phyloP scores from a whole-genome alignment of 2,888 invertebrate species.

The Drosophila putrida region DNA sequence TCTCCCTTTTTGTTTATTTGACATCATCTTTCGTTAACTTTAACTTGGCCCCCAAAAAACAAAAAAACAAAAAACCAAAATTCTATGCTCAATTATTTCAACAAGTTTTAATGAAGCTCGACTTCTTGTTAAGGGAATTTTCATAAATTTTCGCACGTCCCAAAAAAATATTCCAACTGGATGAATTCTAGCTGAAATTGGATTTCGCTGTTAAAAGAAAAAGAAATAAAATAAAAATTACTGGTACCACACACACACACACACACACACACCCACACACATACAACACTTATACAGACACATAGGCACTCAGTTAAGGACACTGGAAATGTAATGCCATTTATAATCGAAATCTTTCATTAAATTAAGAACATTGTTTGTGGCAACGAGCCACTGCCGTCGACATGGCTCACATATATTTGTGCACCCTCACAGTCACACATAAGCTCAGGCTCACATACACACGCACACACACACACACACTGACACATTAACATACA shows the following conservation, averaged over 20 bases:
- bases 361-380: constrained; percentile 76
- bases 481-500: constrained; percentile 70
- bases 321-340: constrained; percentile 68
- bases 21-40: not conserved
- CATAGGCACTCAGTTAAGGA: constrained; percentile 23
- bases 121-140: constrained; percentile 36
- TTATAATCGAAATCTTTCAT: constrained; percentile 78
- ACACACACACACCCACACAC: constrained; percentile 1
- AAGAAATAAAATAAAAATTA: constrained; percentile 38
- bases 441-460: constrained; percentile 12
- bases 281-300: constrained; percentile 4
- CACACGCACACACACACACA: constrained; percentile 35
- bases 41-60: constrained; percentile 11
- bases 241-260: constrained; percentile 6
- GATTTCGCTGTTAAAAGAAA: constrained; percentile 21
- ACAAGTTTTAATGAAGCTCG: constrained; percentile 35
- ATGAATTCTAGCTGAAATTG: constrained; percentile 50
- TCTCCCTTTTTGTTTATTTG: not conserved
- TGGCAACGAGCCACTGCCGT: constrained; percentile 42
- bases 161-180: constrained; percentile 41
- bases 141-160: constrained; percentile 53
- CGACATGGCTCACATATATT: constrained; percentile 26
- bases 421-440: constrained; percentile 7
- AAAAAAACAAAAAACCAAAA: not conserved
- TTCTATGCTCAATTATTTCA: constrained; percentile 28